phyloP scores from a whole-genome alignment of 2,113 vertebrate genomes.

The Octodon degus region DNA sequence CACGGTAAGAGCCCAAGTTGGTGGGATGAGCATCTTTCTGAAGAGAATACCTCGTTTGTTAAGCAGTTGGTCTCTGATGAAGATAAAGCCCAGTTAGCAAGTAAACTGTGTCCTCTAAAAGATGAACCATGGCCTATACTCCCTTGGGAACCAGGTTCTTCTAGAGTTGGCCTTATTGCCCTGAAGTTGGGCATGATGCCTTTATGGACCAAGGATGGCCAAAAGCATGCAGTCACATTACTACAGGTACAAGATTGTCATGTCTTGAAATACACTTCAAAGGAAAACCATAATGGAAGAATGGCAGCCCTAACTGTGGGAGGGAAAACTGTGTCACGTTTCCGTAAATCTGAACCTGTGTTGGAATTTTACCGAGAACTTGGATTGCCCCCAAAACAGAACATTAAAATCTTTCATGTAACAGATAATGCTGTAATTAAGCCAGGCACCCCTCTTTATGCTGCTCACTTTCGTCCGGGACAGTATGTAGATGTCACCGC shows the following conservation, averaged over 20 bases:
- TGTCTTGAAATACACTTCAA: slow-evolving; percentile 91
- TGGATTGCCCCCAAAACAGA: slow-evolving; percentile 95
- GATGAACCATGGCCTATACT: slow-evolving; percentile 95
- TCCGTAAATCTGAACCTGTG: slow-evolving; percentile 85
- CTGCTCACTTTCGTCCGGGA: slow-evolving; percentile 97
- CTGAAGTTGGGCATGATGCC: slow-evolving; percentile 98
- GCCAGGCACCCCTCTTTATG: slow-evolving; percentile 97
- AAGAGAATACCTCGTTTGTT: slow-evolving; percentile 92
- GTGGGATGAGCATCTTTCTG: slow-evolving; percentile 96
- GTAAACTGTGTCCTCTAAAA: slow-evolving; percentile 94
- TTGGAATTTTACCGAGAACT: slow-evolving; percentile 92
- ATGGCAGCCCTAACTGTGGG: slow-evolving; percentile 91
- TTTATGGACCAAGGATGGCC: slow-evolving; percentile 95
- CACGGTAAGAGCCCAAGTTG: slow-evolving; percentile 88
- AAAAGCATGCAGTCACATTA: slow-evolving; percentile 90
- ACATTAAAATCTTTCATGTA: slow-evolving; percentile 89
- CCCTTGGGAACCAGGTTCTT: slow-evolving; percentile 92
- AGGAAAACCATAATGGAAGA: slow-evolving; percentile 89
- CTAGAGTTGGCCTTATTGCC: slow-evolving; percentile 94
- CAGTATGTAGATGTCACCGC: slow-evolving; percentile 96
- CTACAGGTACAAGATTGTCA: slow-evolving; percentile 98
- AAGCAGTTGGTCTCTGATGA: slow-evolving; percentile 88
- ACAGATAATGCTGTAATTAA: slow-evolving; percentile 95
- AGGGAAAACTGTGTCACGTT: slow-evolving; percentile 93
- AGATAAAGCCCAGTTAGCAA: slow-evolving; percentile 88